Conservation (phyloP, 2,888 invertebrate genomes). For the Cylloceria caligata region DNA sequence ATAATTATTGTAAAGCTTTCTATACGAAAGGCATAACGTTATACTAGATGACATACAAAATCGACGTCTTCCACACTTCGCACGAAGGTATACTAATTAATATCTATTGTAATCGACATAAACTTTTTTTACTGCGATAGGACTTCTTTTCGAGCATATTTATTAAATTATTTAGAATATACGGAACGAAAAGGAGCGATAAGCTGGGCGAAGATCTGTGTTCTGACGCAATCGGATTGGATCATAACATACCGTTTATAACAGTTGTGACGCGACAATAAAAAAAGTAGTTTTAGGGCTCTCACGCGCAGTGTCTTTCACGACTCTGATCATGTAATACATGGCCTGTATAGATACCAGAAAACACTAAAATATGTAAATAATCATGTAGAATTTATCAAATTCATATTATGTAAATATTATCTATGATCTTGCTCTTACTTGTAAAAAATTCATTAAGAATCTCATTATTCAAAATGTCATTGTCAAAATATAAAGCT, state of each 20-base stretch:
- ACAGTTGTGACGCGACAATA: constrained; percentile 84
- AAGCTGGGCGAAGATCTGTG: constrained; percentile 58
- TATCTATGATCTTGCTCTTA: constrained; percentile 23
- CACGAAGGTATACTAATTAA: constrained; percentile 49
- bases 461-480: constrained; percentile 23
- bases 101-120: constrained; percentile 32
- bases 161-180: constrained; percentile 44
- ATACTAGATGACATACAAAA: constrained; percentile 74
- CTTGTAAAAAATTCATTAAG: constrained; percentile 32
- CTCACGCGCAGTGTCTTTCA: constrained; percentile 73
- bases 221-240: constrained; percentile 61
- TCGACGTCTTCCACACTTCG: constrained; percentile 80
- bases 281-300: constrained; percentile 80
- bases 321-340: constrained; percentile 55
- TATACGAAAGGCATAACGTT: constrained; percentile 53
- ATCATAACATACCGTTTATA: constrained; percentile 70
- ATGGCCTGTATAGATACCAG: constrained; percentile 36
- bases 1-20: constrained; percentile 55
- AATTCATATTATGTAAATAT: constrained; percentile 45
- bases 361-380: constrained; percentile 42
- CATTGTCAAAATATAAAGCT: constrained; percentile 26
- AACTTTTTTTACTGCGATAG: constrained; percentile 12
- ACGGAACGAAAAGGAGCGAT: constrained; percentile 54
- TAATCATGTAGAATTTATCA: constrained; percentile 20
- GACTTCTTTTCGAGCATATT: constrained; percentile 32